These are phyloP conservation scores for Myrmecophaga tridactyla DNA, from an alignment of 2,113 vertebrate species.

Conservation along the genomic window DNA sequence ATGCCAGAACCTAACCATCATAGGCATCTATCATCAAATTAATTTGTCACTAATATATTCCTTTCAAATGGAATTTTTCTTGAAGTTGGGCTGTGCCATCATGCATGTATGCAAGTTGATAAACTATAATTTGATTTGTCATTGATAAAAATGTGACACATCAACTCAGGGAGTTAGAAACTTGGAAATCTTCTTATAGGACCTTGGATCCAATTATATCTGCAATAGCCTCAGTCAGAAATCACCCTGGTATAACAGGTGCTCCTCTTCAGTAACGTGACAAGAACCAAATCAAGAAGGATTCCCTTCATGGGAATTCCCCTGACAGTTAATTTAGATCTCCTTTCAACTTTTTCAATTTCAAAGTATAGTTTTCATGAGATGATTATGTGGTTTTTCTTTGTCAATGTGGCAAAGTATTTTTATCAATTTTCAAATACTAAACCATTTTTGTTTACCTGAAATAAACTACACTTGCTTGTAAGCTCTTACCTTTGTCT, in stretches of 20 bases:
- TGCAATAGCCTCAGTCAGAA: neutral
- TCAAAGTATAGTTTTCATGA: neutral
- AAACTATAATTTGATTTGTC: neutral
- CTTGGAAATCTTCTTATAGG: neutral
- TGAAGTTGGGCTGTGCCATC: neutral
- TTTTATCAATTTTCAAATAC: neutral
- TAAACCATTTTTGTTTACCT: neutral
- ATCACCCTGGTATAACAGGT: neutral
- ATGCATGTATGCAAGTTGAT: neutral
- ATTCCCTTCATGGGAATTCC: neutral
- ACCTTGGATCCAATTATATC: neutral
- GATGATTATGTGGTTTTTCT: neutral
- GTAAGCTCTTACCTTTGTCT: neutral
- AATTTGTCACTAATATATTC: neutral
- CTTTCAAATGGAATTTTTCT: neutral
- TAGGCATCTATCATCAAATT: neutral
- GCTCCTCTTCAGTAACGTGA: neutral
- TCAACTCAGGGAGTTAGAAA: neutral
- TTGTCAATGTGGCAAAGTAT: neutral
- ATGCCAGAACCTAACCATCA: too few relatives aligned
- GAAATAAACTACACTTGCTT: neutral
- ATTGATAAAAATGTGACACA: neutral
- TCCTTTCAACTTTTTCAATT: neutral
- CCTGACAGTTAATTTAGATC: neutral
- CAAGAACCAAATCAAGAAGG: neutral